Percentiles rank a stretch among this genome's conserved stretches.
Conservation (phyloP, 2,113 vertebrate species). For the Oryzias celebensis region DNA sequence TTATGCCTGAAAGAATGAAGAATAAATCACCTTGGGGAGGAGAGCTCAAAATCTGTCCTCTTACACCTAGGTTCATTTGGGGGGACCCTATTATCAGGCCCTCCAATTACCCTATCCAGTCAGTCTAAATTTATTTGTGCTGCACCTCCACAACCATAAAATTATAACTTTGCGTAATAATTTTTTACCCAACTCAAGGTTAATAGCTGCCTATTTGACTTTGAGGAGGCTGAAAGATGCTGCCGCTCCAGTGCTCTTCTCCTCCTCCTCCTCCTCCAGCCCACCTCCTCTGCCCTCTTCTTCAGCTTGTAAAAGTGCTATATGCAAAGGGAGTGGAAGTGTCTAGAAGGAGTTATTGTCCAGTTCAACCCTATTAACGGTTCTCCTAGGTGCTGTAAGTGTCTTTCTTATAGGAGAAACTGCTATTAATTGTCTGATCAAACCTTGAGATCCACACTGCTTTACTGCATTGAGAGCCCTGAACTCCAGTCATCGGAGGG, state of each 20-base stretch:
- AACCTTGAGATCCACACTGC: slow-evolving; percentile 67
- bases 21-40: slow-evolving; percentile 76
- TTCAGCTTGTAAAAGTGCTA: slow-evolving; percentile 68
- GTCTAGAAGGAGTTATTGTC: slow-evolving; percentile 72
- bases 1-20: slow-evolving; percentile 56
- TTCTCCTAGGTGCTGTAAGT: slow-evolving; percentile 68
- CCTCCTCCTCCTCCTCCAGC: slow-evolving; percentile 37
- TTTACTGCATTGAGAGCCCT: slow-evolving; percentile 66
- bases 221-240: slow-evolving; percentile 74
- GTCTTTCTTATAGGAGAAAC: slow-evolving; percentile 65
- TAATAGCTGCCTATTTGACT: slow-evolving; percentile 77
- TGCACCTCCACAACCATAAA: slow-evolving; percentile 77
- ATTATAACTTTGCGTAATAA: slow-evolving; percentile 82
- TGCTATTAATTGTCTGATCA: slow-evolving; percentile 71
- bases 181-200: slow-evolving; percentile 80
- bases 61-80: slow-evolving; percentile 72
- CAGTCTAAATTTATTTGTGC: slow-evolving; percentile 79
- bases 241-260: slow-evolving; percentile 43
- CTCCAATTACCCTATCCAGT: slow-evolving; percentile 80
- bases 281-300: slow-evolving; percentile 45
- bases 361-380: slow-evolving; percentile 69
- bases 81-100: slow-evolving; percentile 73
- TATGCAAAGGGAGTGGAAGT: slow-evolving; percentile 51
- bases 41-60: slow-evolving; percentile 67
- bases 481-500: slow-evolving; percentile 58